Evolutionary conservation across 2,888 invertebrate species (phyloP), one percentile per base, ranked within the genome.

Genomic region (Liopterus haemorrhoidalis): DNA sequence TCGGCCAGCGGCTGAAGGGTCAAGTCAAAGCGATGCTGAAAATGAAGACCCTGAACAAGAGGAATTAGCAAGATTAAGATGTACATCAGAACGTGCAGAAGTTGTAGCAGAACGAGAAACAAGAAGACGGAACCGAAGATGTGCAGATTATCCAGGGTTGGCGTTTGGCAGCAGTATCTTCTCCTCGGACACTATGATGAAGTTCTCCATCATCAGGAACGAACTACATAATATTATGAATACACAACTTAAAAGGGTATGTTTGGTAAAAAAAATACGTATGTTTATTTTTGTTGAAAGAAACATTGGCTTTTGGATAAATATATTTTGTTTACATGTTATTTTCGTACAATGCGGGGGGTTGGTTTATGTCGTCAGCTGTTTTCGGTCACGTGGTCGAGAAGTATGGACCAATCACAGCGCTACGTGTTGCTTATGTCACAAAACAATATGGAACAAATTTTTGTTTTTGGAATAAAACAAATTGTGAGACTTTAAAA

Each of bases 161-260:
- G 91, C 91, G 2, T 90, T 93, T 65, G 91, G 89, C 39, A 83
- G 86, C 57, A 91, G 91, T 52, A 86, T 92, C 64, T 93, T 93
- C 72, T 92, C 91, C 64, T 93, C 94, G 45, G 94, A 93, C 66
- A 94, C 95, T 6, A 85, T 95, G 82, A 94, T 96, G 87, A 95
- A 94, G 74, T 94, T 95, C 71, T 90, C 87, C 68, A 85, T 96
- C 57, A 96, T 96, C 67, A 84, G 85, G 68, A 95, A 95, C 70
- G 96, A 96, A 75, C 79, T 96, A 67, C 93, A 94, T 75, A 96
- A 96, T 74, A 92, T 95, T 68, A 89, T 91, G 81, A 88, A 91
- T 69, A 91, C 91, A 68, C 93, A 94, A 69, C 77, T 96, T 57
- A 92, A 89, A 79, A 81, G 93, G 93, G 95, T 95, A 85, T 79